Evolutionary conservation across 2,797 vertebrate genomes (phyloP).

Genomic region (Sciurus carolinensis): DNA sequence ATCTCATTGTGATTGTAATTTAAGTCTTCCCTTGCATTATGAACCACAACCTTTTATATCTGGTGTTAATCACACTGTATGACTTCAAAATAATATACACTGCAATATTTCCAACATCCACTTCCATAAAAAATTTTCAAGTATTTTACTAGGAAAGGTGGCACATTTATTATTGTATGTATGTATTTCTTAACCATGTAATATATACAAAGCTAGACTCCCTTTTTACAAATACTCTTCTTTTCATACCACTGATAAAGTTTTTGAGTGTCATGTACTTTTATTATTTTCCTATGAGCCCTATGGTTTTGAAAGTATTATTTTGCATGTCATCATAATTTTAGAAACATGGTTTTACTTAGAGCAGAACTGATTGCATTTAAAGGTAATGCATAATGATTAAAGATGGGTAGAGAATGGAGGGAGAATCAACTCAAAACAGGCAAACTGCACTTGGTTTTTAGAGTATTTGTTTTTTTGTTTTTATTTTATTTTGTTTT

Average conservation of each 20-base stretch:
- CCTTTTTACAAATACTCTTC: constrained; percentile 10
- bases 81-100: background rate
- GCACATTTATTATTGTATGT: background rate
- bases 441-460: background rate
- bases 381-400: background rate
- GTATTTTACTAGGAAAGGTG: background rate
- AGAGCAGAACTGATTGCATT: background rate
- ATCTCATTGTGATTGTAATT: background rate
- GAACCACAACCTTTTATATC: background rate
- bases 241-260: background rate
- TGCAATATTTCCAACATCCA: background rate
- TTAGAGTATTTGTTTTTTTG: background rate
- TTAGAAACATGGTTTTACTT: background rate
- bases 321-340: background rate
- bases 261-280: background rate
- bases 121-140: background rate
- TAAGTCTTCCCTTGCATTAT: background rate
- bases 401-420: background rate
- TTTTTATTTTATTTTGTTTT: background rate
- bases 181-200: background rate
- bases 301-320: background rate
- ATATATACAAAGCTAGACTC: background rate
- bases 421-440: background rate
- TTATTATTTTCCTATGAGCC: background rate
- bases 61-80: background rate